Base-by-base conservation (phyloP, 1,140 invertebrate genomes). In the Contarinia nasturtii region DNA sequence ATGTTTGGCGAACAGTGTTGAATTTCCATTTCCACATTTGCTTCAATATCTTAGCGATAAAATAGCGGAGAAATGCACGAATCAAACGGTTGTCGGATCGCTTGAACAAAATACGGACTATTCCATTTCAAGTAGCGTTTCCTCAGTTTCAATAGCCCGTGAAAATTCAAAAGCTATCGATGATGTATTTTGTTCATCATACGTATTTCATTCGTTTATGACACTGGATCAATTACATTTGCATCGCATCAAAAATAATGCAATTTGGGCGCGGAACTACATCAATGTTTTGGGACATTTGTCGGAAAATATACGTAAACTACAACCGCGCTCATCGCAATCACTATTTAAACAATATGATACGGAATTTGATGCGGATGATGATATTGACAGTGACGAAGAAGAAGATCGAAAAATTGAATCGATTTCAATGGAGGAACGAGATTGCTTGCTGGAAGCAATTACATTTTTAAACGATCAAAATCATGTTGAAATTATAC, bases 381-480 rank as follows among this genome's bases (percentile, higher is more conserved):
- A 54, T 20, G 55, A 57, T 18, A 54, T 54, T 52, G 55, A 55
- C 10, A 54, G 59, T 38, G 42, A 52, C 14, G 27, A 37, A 8
- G 60, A 63, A 8, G 64, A 56, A 20, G 57, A 67, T 52, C 53
- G 57, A 7, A 61, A 69, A 45, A 61, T 7, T 49, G 47, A 1
- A 67, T 60, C 33, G 54, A 57, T 50, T 53, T 59, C 0, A 61
- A 65, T 38, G 20, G 54, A 60, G 7, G 67, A 73, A 42, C 54
- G 61, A 0, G 60, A 68, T 41, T 55, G 60, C 10, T 50, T 74
- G 17, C 57, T 67, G n/a, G 64, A 72, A 47, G 72, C 72, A 40
- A 63, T 77, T 36, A 61, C 61, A 19, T 66, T 82, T 56, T 52
- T 86, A 10, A 86, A 84, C 52, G 75, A 80, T 46, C 67, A 74